Evolutionary conservation across 2,888 invertebrate genomes (phyloP).

Genomic region (Didymodactylos carnosus): DNA sequence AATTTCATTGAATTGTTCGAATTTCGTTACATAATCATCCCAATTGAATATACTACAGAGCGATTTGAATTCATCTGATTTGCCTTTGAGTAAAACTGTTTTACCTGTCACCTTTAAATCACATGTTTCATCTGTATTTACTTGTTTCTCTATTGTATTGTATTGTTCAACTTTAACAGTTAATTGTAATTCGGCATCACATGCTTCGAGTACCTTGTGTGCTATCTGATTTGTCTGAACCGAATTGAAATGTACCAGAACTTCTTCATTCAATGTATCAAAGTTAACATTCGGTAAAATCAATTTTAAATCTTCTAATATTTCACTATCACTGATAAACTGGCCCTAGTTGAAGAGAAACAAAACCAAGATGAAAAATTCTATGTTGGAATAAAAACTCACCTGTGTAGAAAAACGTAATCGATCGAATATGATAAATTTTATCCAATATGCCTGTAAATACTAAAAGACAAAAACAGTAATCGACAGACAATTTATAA

Average conservation of each 20-base stretch:
- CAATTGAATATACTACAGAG: neutral
- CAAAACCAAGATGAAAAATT: neutral
- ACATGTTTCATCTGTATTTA: neutral
- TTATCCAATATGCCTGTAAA: neutral
- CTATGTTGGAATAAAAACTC: neutral
- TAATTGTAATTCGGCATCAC: no score
- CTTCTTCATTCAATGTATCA: neutral
- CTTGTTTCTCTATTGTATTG: neutral
- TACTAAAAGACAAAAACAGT: neutral
- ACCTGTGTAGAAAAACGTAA: neutral
- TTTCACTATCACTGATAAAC: neutral
- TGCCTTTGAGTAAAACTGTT: neutral
- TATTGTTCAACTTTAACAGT: neutral
- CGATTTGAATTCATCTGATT: neutral
- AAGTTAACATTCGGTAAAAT: neutral
- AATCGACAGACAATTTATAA: no score
- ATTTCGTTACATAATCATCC: neutral
- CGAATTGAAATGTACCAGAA: no score
- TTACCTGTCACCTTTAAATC: neutral
- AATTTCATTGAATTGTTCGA: neutral
- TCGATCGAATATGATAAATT: neutral
- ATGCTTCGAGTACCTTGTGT: no score
- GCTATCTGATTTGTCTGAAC: no score
- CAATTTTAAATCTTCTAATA: neutral
- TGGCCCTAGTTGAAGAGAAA: neutral